Base-by-base conservation (phyloP, 2,797 vertebrate species). In the Xerus rutilus region DNA sequence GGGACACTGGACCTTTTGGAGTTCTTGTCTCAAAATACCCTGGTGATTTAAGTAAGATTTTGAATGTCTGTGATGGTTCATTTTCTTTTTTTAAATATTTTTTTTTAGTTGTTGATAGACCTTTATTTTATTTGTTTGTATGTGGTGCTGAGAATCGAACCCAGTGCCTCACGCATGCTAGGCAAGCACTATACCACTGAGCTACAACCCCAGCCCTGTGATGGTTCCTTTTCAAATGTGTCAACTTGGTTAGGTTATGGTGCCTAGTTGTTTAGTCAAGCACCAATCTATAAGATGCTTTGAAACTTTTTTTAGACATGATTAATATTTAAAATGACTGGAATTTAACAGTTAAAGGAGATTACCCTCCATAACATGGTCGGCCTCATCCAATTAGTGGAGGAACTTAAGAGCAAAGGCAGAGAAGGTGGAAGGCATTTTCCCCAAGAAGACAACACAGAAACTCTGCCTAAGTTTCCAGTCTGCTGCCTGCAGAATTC, bases 41-140 rank as follows among this genome's bases (percentile, higher is more conserved):
- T 69, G 14, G 57, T 74, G 23, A 85, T 65, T 82, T 93, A 82
- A 86, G 20, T 43, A 89, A 93, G 49, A 77, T 65, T 76, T 28
- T 47, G n/a, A 86, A 70, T 47, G 64, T 57, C 30, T 39, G 39
- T 39, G 39, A 39, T 39, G 39, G 39, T 39, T 39, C 39, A 39
- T 39, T 39, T n/a, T n/a, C n/a, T n/a, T n/a, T n/a, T n/a, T n/a
- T n/a, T n/a, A n/a, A n/a, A n/a, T n/a, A n/a, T n/a, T n/a, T n/a
- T n/a, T n/a, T n/a, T n/a, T n/a, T n/a, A n/a, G n/a, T n/a, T n/a
- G n/a, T n/a, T n/a, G n/a, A n/a, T n/a, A n/a, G n/a, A n/a, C n/a
- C n/a, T n/a, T n/a, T n/a, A n/a, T n/a, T n/a, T n/a, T n/a, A n/a
- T n/a, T n/a, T n/a, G n/a, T n/a, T n/a, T n/a, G n/a, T n/a, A n/a